These are phyloP conservation scores for Unio delphinus DNA, from an alignment of 2,888 invertebrate species.

Conservation along the genomic window DNA sequence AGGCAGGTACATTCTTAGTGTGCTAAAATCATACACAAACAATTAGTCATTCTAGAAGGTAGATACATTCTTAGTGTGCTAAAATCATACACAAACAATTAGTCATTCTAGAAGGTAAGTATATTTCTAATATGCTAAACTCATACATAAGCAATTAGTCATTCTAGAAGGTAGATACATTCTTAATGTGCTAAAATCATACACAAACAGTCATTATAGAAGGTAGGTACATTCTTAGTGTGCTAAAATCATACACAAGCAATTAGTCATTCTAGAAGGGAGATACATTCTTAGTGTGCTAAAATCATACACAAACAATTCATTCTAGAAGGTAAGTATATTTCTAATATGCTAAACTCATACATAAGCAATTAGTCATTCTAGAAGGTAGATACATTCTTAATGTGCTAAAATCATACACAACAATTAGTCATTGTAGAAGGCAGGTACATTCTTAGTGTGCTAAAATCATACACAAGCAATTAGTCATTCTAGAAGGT, in stretches of 20 bases:
- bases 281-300: conserved; percentile 28
- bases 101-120: conserved; percentile 85
- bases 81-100: conserved; percentile 88
- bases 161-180: too few species aligned
- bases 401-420: conserved; percentile 79
- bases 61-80: conserved; percentile 27
- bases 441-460: conserved; percentile 74
- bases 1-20: conserved; percentile 74
- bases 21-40: conserved; percentile 83
- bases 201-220: too few species aligned
- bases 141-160: too few species aligned
- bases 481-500: conserved; percentile 89
- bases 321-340: conserved; percentile 83
- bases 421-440: conserved; percentile 88
- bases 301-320: conserved; percentile 88
- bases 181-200: too few species aligned
- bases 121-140: too few species aligned
- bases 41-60: conserved; percentile 89
- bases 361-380: conserved; percentile 84
- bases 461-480: conserved; percentile 82
- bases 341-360: conserved; percentile 77
- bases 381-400: conserved; percentile 80
- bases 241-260: conserved; percentile 82
- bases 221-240: too few species aligned
- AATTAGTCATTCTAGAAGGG: conserved; percentile 89